These are phyloP conservation scores for Laupala kohalensis DNA, from an alignment of 1,140 invertebrate genomes.

Conservation along the genomic window DNA sequence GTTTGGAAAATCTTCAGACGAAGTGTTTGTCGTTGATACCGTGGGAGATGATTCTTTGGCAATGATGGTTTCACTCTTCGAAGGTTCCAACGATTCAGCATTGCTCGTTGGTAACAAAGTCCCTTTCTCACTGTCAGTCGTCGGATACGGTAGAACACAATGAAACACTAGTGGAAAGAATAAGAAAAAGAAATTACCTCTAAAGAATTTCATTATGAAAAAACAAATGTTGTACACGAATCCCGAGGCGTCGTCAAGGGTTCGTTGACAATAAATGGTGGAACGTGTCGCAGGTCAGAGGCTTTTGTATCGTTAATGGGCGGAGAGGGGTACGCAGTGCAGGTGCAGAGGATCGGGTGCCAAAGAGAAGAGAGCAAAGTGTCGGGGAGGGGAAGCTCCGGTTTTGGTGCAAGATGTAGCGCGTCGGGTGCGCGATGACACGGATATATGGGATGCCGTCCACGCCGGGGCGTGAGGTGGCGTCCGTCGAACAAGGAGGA, in stretches of 20 bases:
- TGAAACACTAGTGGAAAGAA: background rate
- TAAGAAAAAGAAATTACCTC: background rate
- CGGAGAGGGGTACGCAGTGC: background rate
- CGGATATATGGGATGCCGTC: background rate
- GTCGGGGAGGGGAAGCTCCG: too few relatives aligned
- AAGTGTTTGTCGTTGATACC: too few relatives aligned
- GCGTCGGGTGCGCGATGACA: background rate
- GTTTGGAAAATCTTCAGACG: too few relatives aligned
- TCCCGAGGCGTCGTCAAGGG: background rate
- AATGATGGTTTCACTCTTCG: too few relatives aligned
- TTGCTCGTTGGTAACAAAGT: background rate
- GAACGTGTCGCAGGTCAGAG: background rate
- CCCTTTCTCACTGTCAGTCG: background rate
- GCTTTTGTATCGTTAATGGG: background rate
- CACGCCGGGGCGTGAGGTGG: background rate
- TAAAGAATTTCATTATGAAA: background rate
- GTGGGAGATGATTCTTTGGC: too few relatives aligned
- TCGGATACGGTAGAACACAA: background rate
- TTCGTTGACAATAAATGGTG: background rate
- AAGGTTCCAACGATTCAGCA: too few relatives aligned
- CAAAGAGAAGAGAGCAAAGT: background rate
- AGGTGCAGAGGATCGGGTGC: background rate
- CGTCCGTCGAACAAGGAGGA: background rate
- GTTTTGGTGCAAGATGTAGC: background rate
- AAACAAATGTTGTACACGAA: background rate